Base-by-base conservation (phyloP, 2,888 invertebrate genomes). In the Dynastes grantii region DNA sequence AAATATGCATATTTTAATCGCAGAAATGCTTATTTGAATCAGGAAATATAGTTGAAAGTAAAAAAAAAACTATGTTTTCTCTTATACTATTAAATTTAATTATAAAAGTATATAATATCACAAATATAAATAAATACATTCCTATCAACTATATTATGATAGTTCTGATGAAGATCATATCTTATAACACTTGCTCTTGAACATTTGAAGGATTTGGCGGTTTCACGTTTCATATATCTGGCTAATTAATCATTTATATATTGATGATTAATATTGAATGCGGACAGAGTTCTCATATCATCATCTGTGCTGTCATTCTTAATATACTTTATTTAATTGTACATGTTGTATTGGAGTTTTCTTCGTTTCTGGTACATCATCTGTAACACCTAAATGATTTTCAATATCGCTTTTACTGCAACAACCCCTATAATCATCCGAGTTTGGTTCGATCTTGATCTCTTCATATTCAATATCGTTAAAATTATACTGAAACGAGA, bases 401-500 rank as follows among this genome's bases (percentile, higher is more conserved):
- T 68, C 49, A 8, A 68, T 11, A 37, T 68, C 45, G 9, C 45
- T 49, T 9, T 68, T 37, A 11, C 22, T 22, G 11, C 6, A 49
- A 49, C 11, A 3, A 9, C 11, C 27, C 1, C 11, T 37, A 49
- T 49, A 49, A 45, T 68, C 67, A 5, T 49, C 67, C 2, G 67
- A 49, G 2, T 11, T 27, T 1, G 49, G 49, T 13, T 68, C 67
- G 9, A 68, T 29, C 13, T 68, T 68, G 2, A 68, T 49, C 37
- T 68, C 67, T 22, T 45, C 49, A 6, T 68, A 68, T 51, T 68
- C 67, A 8, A 37, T 49, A 9, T 68, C 67, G 27, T 68, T 68
- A 9, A 49, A 27, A 68, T 68, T 27, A 16, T 29, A 22, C 67
- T 68, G 27, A 27, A 68, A 67, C 9, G 22, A 40, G 40, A 27